Conservation (phyloP, 1,140 invertebrate genomes). For the Archivesica marissinica region DNA sequence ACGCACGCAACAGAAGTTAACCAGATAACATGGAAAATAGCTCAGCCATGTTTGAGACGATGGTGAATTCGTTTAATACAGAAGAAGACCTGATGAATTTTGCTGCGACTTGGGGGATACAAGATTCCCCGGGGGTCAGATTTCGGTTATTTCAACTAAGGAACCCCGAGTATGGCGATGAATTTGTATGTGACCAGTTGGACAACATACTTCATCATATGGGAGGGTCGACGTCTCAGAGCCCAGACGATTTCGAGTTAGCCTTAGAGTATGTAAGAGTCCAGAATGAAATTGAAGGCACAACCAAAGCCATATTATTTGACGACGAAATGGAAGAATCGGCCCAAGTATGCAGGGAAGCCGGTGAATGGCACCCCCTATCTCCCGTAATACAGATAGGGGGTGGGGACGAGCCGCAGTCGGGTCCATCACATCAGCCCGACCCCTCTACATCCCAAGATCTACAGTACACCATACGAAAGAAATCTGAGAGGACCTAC, state of each 20-base stretch:
- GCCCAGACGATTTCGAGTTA: not conserved
- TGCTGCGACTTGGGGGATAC: constrained; percentile 17
- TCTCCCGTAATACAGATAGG: not conserved
- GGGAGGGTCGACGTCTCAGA: not conserved
- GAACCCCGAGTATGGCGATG: not conserved
- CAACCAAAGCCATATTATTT: not conserved
- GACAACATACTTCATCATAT: constrained; percentile 3
- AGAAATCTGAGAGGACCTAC: constrained; percentile 10
- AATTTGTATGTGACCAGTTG: not conserved
- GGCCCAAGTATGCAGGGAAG: not conserved
- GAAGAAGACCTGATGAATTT: constrained; percentile 7
- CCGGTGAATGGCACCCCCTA: constrained; percentile 3
- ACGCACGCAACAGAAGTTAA: no score
- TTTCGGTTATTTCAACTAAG: constrained; percentile 12
- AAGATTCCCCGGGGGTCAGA: not conserved
- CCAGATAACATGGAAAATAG: not conserved
- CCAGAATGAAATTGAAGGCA: not conserved
- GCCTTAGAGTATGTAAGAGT: not conserved
- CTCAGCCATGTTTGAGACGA: not conserved
- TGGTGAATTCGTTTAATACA: not conserved
- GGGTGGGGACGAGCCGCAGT: not conserved
- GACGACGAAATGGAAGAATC: constrained; percentile 17
- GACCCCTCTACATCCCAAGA: not conserved
- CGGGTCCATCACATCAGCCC: not conserved
- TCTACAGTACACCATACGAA: not conserved